Evolutionary conservation across 2,113 vertebrate genomes (phyloP).

Genomic region (Puffinus mauretanicus): DNA sequence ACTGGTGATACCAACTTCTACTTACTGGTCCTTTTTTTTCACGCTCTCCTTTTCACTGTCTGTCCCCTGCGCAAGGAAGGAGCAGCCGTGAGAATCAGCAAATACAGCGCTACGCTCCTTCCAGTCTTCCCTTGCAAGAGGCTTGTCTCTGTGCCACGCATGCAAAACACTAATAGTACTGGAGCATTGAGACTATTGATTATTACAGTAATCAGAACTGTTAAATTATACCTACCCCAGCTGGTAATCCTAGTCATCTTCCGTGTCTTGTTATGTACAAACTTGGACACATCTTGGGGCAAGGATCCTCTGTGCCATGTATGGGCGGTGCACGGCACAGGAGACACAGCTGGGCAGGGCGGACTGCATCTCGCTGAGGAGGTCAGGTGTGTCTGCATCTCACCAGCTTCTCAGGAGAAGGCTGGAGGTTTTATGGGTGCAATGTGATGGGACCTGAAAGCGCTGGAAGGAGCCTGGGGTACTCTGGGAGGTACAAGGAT

Average conservation of each 20-base stretch:
- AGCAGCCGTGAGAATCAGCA: background rate
- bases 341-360: background rate
- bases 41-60: background rate
- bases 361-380: background rate
- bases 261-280: background rate
- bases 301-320: background rate
- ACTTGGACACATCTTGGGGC: background rate
- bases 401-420: background rate
- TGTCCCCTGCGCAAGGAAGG: background rate
- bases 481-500: background rate
- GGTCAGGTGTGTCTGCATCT: background rate
- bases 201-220: background rate
- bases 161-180: background rate
- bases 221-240: background rate
- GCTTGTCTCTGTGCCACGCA: background rate
- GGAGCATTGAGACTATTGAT: background rate
- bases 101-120: background rate
- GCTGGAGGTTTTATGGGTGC: background rate
- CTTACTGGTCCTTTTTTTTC: background rate
- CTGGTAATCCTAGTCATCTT: background rate
- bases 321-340: background rate
- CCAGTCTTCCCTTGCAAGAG: background rate
- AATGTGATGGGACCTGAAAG: background rate
- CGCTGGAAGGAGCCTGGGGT: background rate
- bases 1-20: background rate